Conservation (phyloP, 2,888 invertebrate genomes). For the Globia sparganii region DNA sequence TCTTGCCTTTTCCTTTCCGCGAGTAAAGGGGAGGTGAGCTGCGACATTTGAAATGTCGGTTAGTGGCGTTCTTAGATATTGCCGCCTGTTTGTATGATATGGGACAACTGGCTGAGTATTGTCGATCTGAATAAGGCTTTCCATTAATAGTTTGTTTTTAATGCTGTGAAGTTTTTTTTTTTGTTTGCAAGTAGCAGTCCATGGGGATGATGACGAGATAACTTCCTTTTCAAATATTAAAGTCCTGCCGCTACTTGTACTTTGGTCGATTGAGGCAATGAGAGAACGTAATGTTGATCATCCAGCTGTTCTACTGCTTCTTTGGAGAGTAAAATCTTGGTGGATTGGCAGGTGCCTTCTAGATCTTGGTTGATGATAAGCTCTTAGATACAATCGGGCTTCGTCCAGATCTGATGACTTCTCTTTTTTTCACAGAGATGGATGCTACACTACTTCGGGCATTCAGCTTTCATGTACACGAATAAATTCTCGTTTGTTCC, state of each 20-base stretch:
- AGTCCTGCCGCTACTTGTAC: neutral
- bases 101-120: too few species aligned
- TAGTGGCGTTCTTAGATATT: too few species aligned
- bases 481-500: neutral
- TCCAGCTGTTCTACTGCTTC: neutral
- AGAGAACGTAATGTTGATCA: neutral
- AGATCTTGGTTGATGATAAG: slow-evolving; percentile 6
- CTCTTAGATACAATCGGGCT: neutral
- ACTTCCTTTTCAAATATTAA: neutral
- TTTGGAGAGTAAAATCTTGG: neutral
- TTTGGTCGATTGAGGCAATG: neutral
- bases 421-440: slow-evolving; percentile 11
- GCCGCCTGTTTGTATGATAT: too few species aligned
- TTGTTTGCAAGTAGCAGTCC: too few species aligned
- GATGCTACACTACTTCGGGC: neutral
- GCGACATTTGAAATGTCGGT: too few species aligned
- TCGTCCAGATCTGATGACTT: slow-evolving; percentile 1
- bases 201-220: too few species aligned
- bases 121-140: neutral
- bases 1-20: too few species aligned
- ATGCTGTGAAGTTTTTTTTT: neutral
- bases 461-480: neutral
- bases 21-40: too few species aligned
- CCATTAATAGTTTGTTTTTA: neutral
- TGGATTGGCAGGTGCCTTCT: neutral